Base-by-base conservation (phyloP, 2,113 vertebrate genomes). In the Nycticorax nycticorax region DNA sequence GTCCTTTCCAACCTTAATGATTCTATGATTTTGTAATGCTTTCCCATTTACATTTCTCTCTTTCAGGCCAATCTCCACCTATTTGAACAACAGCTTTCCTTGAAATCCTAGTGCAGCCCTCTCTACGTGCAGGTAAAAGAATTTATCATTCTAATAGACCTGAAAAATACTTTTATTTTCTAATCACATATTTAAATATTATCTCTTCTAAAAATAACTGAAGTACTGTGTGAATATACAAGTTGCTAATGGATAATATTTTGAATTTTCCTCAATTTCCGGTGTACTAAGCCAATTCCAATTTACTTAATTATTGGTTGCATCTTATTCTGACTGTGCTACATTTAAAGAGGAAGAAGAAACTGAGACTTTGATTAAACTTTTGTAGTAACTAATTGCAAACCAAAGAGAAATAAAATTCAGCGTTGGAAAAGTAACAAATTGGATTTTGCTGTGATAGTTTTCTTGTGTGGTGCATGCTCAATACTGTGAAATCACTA, bases 401-500 rank as follows among this genome's bases (percentile, higher is more conserved):
- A 73, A 45, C 33, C 12, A 43, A 68, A 91, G 33, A 87, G 55
- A 77, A 74, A 52, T 39, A 15, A 82, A 91, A 73, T 50, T 63
- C 22, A 2, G 14, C 18, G 33, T 68, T 68, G 73, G 60, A 50
- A 41, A 96, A 89, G 45, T 6, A 88, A 74, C 50, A 64, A 71
- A 80, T 43, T 89, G 89, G 52, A 83, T 90, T 81, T n/a, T 66
- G 64, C 67, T 56, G 53, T 72, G 50, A 19, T 47, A 22, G 19
- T 83, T 96, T 96, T 30, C 30, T 47, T 93, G 64, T n/a, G 41
- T 71, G 63, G 43, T 71, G 39, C 55, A 12, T 64, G 28, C 39
- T 89, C 71, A 85, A 93, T 66, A 20, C 57, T 85, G 71, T 96
- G 85, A 97, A 97, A 96, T 96, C 67, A 50, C 72, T 63, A 57